A percentile compares a stretch with the other conserved stretches of the same genome.
These are phyloP conservation scores for Serrognathus titanus DNA, from an alignment of 2,888 invertebrate genomes.

Conservation along the genomic window DNA sequence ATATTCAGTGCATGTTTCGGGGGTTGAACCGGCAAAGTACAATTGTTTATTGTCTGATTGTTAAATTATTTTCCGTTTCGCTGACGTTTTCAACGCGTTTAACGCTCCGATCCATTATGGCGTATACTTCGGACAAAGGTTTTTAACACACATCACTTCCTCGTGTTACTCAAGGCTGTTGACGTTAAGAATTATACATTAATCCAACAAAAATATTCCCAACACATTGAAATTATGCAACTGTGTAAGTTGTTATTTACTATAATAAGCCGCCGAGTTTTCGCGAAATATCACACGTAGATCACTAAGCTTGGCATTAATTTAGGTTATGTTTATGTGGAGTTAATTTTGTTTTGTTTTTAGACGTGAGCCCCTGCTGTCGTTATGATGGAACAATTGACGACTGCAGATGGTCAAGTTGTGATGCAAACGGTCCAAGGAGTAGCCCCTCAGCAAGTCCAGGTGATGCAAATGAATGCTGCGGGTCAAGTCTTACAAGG, in stretches of 20 bases:
- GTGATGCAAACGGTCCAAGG: conserved; percentile 54
- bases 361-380: neutral
- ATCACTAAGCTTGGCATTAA: neutral
- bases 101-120: conserved; percentile 21
- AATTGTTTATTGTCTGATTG: conserved; percentile 33
- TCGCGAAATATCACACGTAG: too few species aligned
- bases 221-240: too few species aligned
- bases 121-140: conserved; percentile 17
- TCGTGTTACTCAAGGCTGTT: too few species aligned
- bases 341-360: neutral
- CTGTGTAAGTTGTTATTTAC: too few species aligned
- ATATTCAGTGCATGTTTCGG: conserved; percentile 44
- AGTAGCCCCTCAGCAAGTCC: conserved; percentile 60
- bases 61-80: conserved; percentile 18
- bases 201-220: too few species aligned
- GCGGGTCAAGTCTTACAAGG: conserved; percentile 63
- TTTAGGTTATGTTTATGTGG: conserved; percentile 7
- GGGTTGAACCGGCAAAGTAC: conserved; percentile 41
- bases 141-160: neutral
- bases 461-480: conserved; percentile 56
- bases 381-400: conserved; percentile 56
- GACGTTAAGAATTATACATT: too few species aligned
- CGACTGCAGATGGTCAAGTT: conserved; percentile 59
- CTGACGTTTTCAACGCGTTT: conserved; percentile 18
- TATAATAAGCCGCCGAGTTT: too few species aligned